Evolutionary conservation across 2,113 vertebrate genomes (phyloP).

Genomic region (Orcinus orca): DNA sequence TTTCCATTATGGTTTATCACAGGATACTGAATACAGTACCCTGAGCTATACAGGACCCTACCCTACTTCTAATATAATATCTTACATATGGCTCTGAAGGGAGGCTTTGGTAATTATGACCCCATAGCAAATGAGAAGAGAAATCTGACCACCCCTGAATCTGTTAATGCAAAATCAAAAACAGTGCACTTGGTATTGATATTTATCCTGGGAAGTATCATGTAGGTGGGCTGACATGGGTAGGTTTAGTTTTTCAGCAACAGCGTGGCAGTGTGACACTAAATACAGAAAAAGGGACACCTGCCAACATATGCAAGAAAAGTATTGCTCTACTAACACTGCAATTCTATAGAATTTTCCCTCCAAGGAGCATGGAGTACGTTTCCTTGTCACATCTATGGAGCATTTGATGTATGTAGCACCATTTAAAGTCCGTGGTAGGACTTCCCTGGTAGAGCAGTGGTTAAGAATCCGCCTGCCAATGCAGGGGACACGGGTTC

Average conservation of each 20-base stretch:
- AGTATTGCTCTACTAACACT: neutral
- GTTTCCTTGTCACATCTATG: neutral
- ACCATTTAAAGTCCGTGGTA: neutral
- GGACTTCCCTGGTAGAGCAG: no score
- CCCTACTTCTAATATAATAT: neutral
- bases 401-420: neutral
- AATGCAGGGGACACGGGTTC: no score
- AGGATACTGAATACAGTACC: neutral
- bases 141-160: neutral
- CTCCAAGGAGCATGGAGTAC: neutral
- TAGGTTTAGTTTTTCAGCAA: neutral
- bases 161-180: neutral
- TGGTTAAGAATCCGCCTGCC: no score
- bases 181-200: neutral
- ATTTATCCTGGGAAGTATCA: neutral
- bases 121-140: neutral
- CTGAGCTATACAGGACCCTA: neutral
- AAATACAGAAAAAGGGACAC: neutral
- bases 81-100: neutral
- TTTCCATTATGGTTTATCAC: neutral
- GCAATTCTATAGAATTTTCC: neutral
- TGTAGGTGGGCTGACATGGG: accelerated
- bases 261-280: neutral
- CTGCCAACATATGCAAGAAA: neutral
- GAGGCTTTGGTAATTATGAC: neutral